phyloP scores from a whole-genome alignment of 2,797 vertebrate genomes.

The Apogon talboti region DNA sequence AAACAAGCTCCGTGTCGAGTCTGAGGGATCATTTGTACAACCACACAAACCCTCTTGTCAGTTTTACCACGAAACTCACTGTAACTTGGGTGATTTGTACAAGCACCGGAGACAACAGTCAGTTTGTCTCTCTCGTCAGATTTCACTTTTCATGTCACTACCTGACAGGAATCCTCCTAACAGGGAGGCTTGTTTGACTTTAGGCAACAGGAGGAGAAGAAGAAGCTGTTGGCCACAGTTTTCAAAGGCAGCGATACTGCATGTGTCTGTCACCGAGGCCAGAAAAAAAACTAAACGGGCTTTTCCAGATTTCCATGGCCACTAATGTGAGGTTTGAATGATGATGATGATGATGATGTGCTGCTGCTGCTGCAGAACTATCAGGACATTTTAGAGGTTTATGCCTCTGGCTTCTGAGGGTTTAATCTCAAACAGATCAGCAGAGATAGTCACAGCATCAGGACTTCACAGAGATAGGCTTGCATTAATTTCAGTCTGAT shows the following conservation, averaged over 20 bases:
- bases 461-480: background rate
- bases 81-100: conserved; percentile 1
- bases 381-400: conserved; percentile 7
- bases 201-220: conserved; percentile 17
- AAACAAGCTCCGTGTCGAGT: background rate
- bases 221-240: background rate
- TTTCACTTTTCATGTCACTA: conserved; percentile 37
- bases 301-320: conserved; percentile 3
- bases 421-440: conserved; percentile 37
- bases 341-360: no score
- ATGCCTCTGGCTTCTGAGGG: conserved; percentile 18
- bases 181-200: conserved; percentile 27
- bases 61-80: no score
- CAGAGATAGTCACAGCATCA: conserved; percentile 23
- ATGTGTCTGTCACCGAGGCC: background rate
- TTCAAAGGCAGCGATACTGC: conserved; percentile 1
- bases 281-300: background rate
- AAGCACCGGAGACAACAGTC: background rate
- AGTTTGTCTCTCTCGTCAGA: conserved; percentile 18
- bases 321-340: background rate
- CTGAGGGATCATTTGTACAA: background rate
- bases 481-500: conserved; percentile 2
- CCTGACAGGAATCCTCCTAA: conserved; percentile 36
- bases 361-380: background rate
- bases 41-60: background rate